A percentile compares a stretch with the other conserved stretches of the same genome.
These are phyloP conservation scores for Sylvilagus floridanus DNA, from an alignment of 2,797 vertebrate species.

Conservation along the genomic window DNA sequence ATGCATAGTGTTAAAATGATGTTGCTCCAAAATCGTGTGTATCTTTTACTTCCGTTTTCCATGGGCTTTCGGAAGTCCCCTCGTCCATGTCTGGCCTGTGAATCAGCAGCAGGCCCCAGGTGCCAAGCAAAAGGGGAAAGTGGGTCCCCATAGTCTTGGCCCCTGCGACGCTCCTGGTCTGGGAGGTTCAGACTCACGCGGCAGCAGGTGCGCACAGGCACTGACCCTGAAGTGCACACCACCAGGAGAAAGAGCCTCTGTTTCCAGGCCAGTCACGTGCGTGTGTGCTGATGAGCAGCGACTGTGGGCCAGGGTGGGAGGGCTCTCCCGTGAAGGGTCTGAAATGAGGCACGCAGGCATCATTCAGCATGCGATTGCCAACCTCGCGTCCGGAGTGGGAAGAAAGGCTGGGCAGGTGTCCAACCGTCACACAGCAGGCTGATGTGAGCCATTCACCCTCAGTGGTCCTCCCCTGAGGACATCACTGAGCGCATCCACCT, in stretches of 20 bases:
- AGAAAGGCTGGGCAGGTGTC: background rate
- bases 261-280: rapidly evolving
- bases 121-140: background rate
- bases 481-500: background rate
- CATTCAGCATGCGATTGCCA: background rate
- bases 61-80: too few relatives aligned
- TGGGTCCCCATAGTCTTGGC: rapidly evolving
- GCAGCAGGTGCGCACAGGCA: too few relatives aligned
- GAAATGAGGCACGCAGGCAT: background rate
- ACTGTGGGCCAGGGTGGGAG: background rate
- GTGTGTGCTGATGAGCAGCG: rapidly evolving
- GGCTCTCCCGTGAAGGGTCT: background rate
- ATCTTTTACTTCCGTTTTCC: too few relatives aligned
- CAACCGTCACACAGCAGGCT: background rate
- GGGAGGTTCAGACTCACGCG: background rate
- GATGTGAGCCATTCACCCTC: background rate
- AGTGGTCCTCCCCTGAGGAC: background rate
- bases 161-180: rapidly evolving
- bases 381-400: rapidly evolving
- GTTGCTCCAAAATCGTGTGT: too few relatives aligned
- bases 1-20: too few relatives aligned
- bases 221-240: background rate
- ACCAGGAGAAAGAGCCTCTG: background rate
- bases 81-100: background rate
- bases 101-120: background rate